A percentile compares a stretch with the other conserved stretches of the same genome.
Conservation (phyloP, 2,797 vertebrate genomes). For the Sebastes itinus region DNA sequence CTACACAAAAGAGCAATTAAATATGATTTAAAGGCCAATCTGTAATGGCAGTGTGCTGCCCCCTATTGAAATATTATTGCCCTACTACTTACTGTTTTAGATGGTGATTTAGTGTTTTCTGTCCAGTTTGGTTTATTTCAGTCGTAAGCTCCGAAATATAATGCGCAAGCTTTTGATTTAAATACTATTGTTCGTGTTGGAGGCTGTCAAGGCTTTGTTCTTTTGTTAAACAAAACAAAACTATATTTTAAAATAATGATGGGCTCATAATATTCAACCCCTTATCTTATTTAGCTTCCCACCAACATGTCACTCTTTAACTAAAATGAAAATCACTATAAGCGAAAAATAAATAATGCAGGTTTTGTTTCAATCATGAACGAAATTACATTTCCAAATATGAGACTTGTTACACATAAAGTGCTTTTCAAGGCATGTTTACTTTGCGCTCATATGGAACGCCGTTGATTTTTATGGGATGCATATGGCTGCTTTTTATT, state of each 20-base stretch:
- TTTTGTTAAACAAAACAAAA: conserved; percentile 16
- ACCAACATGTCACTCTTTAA: conserved; percentile 21
- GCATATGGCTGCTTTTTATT: conserved; percentile 78
- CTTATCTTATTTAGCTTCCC: neutral
- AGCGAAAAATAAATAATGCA: conserved; percentile 12
- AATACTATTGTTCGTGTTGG: neutral
- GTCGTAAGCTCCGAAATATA: conserved; percentile 22
- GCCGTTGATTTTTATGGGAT: conserved; percentile 72
- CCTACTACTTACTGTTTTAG: conserved; percentile 52
- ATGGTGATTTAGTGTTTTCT: conserved; percentile 49
- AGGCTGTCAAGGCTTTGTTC: conserved; percentile 16
- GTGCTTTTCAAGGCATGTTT: conserved; percentile 66
- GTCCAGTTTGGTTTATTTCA: conserved; percentile 45
- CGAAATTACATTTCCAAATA: conserved; percentile 44
- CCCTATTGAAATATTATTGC: conserved; percentile 68
- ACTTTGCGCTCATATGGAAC: conserved; percentile 74
- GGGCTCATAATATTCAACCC: conserved; percentile 10
- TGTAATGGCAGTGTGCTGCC: conserved; percentile 58
- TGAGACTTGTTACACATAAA: conserved; percentile 56
- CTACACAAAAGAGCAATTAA: conserved; percentile 76
- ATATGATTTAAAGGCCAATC: conserved; percentile 75
- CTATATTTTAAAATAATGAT: conserved; percentile 26
- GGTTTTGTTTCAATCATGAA: conserved; percentile 55
- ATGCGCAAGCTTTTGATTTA: conserved; percentile 36
- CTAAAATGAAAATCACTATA: conserved; percentile 6